phyloP scores from a whole-genome alignment of 2,888 invertebrate species.

The Pilophorus perplexus region DNA sequence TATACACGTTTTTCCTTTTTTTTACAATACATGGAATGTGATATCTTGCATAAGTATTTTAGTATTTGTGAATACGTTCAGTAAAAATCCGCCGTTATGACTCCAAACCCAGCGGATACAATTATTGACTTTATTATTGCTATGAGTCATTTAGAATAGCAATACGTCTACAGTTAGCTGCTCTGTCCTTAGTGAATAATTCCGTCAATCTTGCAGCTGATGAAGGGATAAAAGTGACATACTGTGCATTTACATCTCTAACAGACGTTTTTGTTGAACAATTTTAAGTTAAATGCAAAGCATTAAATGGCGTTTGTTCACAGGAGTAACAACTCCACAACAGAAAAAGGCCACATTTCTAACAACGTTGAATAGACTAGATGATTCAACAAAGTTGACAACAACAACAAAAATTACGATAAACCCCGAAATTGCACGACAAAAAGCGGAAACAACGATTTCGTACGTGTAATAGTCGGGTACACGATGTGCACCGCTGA shows the following conservation, averaged over 20 bases:
- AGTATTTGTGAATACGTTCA: not conserved
- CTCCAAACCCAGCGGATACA: not conserved
- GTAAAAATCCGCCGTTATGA: not conserved
- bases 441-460: not conserved
- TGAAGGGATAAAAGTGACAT: no score
- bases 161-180: no score
- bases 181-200: no score
- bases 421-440: not conserved
- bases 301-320: slow-evolving; percentile 7
- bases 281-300: slow-evolving; percentile 18
- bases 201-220: no score
- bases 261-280: no score
- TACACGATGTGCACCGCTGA: no score
- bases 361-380: not conserved
- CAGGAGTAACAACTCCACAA: not conserved
- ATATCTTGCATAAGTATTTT: no score
- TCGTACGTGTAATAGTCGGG: no score
- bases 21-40: slow-evolving; percentile 27
- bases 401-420: no score
- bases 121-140: slow-evolving; percentile 27
- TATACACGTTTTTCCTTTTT: not conserved
- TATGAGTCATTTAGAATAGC: slow-evolving; percentile 4
- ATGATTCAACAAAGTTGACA: no score
- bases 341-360: not conserved
- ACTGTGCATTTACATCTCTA: no score